phyloP scores from a whole-genome alignment of 2,797 vertebrate genomes.

The Spinibarbus caldwelli region DNA sequence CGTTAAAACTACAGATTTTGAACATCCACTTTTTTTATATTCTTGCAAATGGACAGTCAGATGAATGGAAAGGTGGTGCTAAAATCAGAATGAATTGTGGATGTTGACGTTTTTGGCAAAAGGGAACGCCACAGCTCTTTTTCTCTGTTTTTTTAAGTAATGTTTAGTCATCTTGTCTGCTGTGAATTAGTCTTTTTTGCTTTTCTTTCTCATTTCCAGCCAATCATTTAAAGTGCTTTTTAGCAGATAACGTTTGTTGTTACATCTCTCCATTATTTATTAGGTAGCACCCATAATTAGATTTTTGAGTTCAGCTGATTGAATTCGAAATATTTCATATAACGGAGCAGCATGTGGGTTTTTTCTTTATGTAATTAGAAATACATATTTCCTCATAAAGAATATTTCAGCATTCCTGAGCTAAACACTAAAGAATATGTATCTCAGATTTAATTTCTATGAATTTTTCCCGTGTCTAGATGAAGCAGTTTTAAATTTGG shows the following conservation, averaged over 20 bases:
- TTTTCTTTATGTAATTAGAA: neutral
- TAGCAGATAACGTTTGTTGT: neutral
- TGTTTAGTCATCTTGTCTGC: neutral
- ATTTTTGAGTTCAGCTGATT: neutral
- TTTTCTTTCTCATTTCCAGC: neutral
- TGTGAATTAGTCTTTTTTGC: neutral
- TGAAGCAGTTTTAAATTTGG: too few species aligned
- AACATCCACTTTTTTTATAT: neutral
- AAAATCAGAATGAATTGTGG: neutral
- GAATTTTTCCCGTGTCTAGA: too few species aligned
- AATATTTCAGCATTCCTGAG: neutral
- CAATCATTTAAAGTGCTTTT: neutral
- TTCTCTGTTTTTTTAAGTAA: neutral
- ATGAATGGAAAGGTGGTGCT: too few species aligned
- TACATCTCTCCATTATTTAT: neutral
- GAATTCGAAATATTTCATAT: neutral
- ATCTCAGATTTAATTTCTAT: too few species aligned
- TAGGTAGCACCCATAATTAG: neutral
- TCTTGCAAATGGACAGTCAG: too few species aligned
- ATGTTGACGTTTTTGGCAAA: too few species aligned
- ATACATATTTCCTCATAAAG: neutral
- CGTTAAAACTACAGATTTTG: neutral
- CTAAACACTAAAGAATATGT: neutral
- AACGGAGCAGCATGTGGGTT: neutral
- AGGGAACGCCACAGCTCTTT: neutral